Evolutionary conservation across 23 tunicate genomes (phyloP).

Genomic region (Halocynthia aurantium): DNA sequence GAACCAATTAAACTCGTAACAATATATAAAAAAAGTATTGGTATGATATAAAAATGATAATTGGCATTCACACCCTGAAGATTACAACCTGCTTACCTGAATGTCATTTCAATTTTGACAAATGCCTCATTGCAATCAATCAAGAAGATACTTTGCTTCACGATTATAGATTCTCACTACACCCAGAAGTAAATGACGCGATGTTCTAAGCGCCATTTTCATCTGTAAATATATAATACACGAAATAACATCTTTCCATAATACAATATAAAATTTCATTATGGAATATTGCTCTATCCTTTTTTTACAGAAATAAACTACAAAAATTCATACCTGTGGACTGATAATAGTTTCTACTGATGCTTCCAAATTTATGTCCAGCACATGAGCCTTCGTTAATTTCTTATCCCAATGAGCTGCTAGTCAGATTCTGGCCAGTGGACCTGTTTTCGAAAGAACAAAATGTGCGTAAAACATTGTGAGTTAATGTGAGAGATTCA

Average conservation of each 20-base stretch:
- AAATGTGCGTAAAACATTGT: constrained; percentile 92
- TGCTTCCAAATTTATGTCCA: constrained; percentile 92
- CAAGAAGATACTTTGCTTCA: constrained; percentile 84
- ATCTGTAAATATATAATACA: constrained; percentile 45
- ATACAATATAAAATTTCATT: too few relatives aligned
- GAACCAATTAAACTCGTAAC: too few relatives aligned
- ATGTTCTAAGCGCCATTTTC: constrained; percentile 96
- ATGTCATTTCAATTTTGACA: constrained; percentile 93
- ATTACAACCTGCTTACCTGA: constrained; percentile 37
- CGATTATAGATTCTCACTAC: constrained; percentile 95
- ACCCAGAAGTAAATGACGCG: constrained; percentile 92
- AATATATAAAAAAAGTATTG: neutral
- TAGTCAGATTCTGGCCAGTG: constrained; percentile 95
- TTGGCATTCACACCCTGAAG: neutral
- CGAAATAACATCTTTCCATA: neutral
- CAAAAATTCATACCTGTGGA: constrained; percentile 71
- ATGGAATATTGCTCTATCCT: too few relatives aligned
- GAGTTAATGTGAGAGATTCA: neutral
- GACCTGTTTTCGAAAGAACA: constrained; percentile 88
- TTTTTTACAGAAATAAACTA: neutral
- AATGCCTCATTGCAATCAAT: constrained; percentile 99
- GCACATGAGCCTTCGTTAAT: constrained; percentile 90
- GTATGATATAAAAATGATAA: neutral
- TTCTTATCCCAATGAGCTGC: constrained; percentile 99
- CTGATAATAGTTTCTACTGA: constrained; percentile 95